Conservation (phyloP, 1,140 invertebrate genomes). For the Pseudobourletiella spinata region DNA sequence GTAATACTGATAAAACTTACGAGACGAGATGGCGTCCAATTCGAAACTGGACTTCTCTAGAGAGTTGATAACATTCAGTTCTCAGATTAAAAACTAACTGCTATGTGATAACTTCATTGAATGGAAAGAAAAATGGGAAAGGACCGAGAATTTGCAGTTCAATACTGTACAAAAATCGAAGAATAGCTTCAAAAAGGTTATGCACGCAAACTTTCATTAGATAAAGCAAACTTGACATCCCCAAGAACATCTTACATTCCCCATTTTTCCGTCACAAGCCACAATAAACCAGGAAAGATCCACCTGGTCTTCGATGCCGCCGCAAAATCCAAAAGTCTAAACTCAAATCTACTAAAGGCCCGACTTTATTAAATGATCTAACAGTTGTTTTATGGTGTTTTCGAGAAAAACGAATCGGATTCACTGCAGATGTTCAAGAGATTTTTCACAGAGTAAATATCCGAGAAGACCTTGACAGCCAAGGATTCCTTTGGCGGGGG, state of each 20-base stretch:
- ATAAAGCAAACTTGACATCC: not conserved
- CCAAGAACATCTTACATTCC: slow-evolving; percentile 6
- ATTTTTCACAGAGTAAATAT: too few species aligned
- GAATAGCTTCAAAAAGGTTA: slow-evolving; percentile 16
- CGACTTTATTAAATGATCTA: slow-evolving; percentile 14
- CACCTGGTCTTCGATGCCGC: slow-evolving; percentile 16
- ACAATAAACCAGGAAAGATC: slow-evolving; percentile 13
- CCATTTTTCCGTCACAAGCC: slow-evolving; percentile 12
- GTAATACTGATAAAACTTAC: slow-evolving; percentile 5
- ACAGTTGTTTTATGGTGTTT: slow-evolving; percentile 13
- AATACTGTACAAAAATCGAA: slow-evolving; percentile 5
- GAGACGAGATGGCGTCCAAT: not conserved
- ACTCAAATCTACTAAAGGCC: slow-evolving; percentile 9
- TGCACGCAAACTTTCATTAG: not conserved
- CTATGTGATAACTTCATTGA: not conserved
- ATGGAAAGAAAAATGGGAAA: slow-evolving; percentile 16
- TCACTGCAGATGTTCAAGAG: too few species aligned
- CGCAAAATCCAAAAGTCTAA: slow-evolving; percentile 8
- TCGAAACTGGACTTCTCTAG: too few species aligned
- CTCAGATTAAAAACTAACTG: not conserved
- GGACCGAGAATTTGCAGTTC: not conserved
- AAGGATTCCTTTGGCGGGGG: slow-evolving; percentile 9
- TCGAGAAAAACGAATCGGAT: slow-evolving; percentile 16
- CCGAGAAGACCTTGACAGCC: not conserved
- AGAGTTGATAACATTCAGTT: too few species aligned